Percentiles rank a stretch among this genome's conserved stretches.
phyloP scores from a whole-genome alignment of 2,888 invertebrate species.

The Hirtodrosophila duncani region DNA sequence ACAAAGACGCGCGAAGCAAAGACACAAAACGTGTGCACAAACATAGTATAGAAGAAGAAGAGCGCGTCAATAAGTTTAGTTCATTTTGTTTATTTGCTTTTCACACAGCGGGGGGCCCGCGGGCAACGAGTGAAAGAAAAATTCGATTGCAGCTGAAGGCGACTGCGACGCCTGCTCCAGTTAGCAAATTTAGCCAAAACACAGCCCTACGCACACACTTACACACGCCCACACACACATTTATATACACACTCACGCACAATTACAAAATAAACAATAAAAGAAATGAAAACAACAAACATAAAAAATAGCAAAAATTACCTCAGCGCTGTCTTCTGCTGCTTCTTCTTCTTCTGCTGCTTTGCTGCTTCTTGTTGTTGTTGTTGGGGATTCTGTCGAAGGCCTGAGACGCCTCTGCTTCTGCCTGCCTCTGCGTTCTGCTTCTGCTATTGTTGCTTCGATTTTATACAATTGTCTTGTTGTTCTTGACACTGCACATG shows the following conservation, averaged over 20 bases:
- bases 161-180: slow-evolving; percentile 31
- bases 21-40: slow-evolving; percentile 32
- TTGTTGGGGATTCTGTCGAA: slow-evolving; percentile 17
- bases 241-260: slow-evolving; percentile 8
- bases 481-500: slow-evolving; percentile 53
- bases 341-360: slow-evolving; percentile 4
- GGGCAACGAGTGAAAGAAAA: slow-evolving; percentile 6
- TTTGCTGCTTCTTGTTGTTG: slow-evolving; percentile 14
- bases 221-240: slow-evolving; percentile 14
- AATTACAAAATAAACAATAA: slow-evolving; percentile 58
- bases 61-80: slow-evolving; percentile 8
- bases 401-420: neutral
- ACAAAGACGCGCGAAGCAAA: slow-evolving; percentile 62
- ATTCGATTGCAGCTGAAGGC: slow-evolving; percentile 12
- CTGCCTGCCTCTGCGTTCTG: too few species aligned
- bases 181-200: slow-evolving; percentile 44
- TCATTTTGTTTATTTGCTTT: slow-evolving; percentile 8
- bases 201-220: slow-evolving; percentile 25
- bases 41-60: slow-evolving; percentile 15
- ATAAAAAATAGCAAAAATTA: slow-evolving; percentile 68
- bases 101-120: slow-evolving; percentile 2
- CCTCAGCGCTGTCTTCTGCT: slow-evolving; percentile 51
- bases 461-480: slow-evolving; percentile 19
- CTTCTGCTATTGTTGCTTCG: slow-evolving; percentile 40
- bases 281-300: too few species aligned